Conservation (phyloP, 2,888 invertebrate species). For the Atrina japonica region DNA sequence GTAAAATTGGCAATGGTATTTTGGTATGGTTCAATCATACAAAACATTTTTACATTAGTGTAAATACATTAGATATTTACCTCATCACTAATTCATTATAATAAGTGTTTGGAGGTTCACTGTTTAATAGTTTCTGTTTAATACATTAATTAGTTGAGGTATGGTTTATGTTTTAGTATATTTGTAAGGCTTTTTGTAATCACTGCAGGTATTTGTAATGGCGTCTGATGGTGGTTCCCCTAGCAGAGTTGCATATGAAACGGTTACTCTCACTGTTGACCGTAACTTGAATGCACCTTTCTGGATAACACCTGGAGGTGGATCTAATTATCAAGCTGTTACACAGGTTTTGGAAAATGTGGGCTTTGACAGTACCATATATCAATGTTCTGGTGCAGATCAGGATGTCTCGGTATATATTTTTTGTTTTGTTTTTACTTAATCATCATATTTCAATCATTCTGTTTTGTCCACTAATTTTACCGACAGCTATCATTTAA, state of each 20-base stretch:
- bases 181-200: too few relatives aligned
- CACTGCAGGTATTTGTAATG: slow-evolving; percentile 66
- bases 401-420: slow-evolving; percentile 58
- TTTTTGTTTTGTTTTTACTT: background rate
- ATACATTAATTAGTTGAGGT: too few relatives aligned
- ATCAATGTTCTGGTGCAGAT: slow-evolving; percentile 63
- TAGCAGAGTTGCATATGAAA: slow-evolving; percentile 52
- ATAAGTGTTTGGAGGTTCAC: too few relatives aligned
- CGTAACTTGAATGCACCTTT: slow-evolving; percentile 68
- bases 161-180: too few relatives aligned
- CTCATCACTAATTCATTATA: too few relatives aligned
- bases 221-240: slow-evolving; percentile 71
- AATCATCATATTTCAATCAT: background rate
- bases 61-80: too few relatives aligned
- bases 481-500: too few relatives aligned
- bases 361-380: slow-evolving; percentile 61
- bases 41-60: too few relatives aligned
- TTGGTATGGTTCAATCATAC: too few relatives aligned
- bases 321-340: slow-evolving; percentile 40
- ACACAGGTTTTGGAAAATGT: slow-evolving; percentile 64
- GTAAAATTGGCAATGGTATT: too few relatives aligned
- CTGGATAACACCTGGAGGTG: slow-evolving; percentile 56
- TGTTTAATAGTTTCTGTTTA: too few relatives aligned
- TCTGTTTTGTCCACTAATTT: too few relatives aligned
- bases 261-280: slow-evolving; percentile 62